Evolutionary conservation across 2,797 vertebrate species (phyloP), one percentile per base, ranked within the genome.

Genomic region (Taenioides sp.): DNA sequence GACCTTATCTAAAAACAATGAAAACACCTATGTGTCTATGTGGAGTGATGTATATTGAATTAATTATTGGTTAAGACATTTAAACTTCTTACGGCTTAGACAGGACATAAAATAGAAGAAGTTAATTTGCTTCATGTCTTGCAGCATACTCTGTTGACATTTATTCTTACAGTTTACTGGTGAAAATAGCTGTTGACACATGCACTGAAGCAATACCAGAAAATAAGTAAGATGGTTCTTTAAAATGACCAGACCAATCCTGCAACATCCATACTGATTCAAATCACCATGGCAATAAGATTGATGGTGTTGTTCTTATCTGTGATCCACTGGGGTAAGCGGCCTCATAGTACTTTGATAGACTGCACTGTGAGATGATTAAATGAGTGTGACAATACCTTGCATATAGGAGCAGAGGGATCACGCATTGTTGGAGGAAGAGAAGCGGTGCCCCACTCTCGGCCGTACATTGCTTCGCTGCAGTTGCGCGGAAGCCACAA

Each of bases 381-480:
- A 20, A 37, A 62, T 62, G 27, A 34, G 58, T 60, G 31, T 34
- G 28, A 60, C 18, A 14, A 57, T 28, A 60, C 27, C 25, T 60
- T 60, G 58, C 10, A 18, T 34, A 4, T 18, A 62, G 60, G 60
- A 62, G 60, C 27, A 62, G 60, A 62, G 18, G 60, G 28, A n/a
- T 34, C 60, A 11, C 60, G n/a, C 28, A 37, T 62, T 62, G 60
- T 62, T 31, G 60, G 60, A 23, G 60, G 60, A 31, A 62, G 60
- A 37, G 60, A 62, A 20, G 60, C 60, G 20, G 28, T 37, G 60
- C 60, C 60, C 7, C 31, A 62, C 60, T 62, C 60, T 62, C 60
- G 60, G 9, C 60, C 60, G 71, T 93, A 90, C 49, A 92, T 94
- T 91, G 92, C 76, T 70, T 94, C 92, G 0, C 70, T 93, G 65